Evolutionary conservation across 2,888 invertebrate species (phyloP).

Genomic region (Cheiracanthium punctorium): DNA sequence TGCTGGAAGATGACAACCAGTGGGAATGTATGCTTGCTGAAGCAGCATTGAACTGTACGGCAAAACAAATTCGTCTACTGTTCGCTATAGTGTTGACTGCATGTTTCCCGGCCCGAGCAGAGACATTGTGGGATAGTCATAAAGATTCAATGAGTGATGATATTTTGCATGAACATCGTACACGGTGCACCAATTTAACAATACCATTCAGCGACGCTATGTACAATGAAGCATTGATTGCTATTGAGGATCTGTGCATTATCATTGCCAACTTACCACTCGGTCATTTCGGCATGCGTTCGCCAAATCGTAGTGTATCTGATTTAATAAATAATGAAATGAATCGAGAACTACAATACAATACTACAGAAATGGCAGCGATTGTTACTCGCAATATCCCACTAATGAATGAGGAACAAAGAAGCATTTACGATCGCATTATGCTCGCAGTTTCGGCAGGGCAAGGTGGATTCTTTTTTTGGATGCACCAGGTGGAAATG

Average conservation of each 20-base stretch:
- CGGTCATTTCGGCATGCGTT: background rate
- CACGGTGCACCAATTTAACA: slow-evolving; percentile 25
- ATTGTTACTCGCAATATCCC: background rate
- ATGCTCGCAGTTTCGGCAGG: background rate
- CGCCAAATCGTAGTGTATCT: too few species aligned
- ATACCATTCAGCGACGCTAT: slow-evolving; percentile 39
- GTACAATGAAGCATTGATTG: slow-evolving; percentile 53
- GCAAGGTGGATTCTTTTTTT: slow-evolving; percentile 27
- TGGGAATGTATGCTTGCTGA: slow-evolving; percentile 39
- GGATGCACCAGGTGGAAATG: too few species aligned
- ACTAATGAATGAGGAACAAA: background rate
- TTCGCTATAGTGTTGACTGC: slow-evolving; percentile 38
- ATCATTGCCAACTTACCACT: slow-evolving; percentile 28
- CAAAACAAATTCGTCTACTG: slow-evolving; percentile 33
- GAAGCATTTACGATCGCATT: slow-evolving; percentile 9
- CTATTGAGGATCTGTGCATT: slow-evolving; percentile 42
- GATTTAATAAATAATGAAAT: too few species aligned
- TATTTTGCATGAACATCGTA: slow-evolving; percentile 24
- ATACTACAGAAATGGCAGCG: background rate
- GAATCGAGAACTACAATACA: too few species aligned
- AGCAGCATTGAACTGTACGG: slow-evolving; percentile 40
- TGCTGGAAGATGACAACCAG: slow-evolving; percentile 45
- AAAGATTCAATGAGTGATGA: slow-evolving; percentile 16
- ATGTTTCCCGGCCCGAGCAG: slow-evolving; percentile 23
- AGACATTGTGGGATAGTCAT: background rate